Conservation (phyloP, 2,113 vertebrate species). For the Apeltes quadracus region DNA sequence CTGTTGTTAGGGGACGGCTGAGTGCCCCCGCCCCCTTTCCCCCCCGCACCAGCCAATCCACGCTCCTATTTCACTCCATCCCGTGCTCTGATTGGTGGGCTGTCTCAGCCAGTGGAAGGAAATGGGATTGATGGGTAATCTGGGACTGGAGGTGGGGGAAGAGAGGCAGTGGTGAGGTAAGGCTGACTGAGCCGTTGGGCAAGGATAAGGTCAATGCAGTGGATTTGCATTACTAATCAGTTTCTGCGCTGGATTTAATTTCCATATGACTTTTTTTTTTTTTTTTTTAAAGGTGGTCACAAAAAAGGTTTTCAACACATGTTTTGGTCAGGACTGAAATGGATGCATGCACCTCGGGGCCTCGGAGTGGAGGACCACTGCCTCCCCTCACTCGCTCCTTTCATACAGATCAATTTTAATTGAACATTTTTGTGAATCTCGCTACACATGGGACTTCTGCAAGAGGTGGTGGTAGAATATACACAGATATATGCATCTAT, state of each 20-base stretch:
- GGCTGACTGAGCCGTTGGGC: not conserved
- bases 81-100: conserved; percentile 72
- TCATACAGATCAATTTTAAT: not conserved
- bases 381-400: not conserved
- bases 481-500: not conserved
- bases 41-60: conserved; percentile 68
- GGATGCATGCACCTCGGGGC: not conserved
- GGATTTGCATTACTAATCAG: not conserved
- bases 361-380: not conserved
- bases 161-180: conserved; percentile 34
- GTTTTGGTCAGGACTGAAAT: not conserved
- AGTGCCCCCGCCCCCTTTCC: conserved; percentile 58
- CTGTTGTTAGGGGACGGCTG: conserved; percentile 76
- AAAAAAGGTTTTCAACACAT: not conserved
- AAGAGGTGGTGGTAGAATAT: not conserved
- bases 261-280: not conserved
- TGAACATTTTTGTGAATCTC: not conserved
- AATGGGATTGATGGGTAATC: conserved; percentile 76
- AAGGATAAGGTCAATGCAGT: not conserved
- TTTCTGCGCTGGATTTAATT: not conserved
- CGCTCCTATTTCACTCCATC: conserved; percentile 55
- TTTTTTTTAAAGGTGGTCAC: not conserved
- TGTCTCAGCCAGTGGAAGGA: conserved; percentile 65
- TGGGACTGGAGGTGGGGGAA: conserved; percentile 47
- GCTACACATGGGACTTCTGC: conserved; percentile 15